Conservation (phyloP, 2,797 vertebrate genomes). For the Leptodactylus fallax region DNA sequence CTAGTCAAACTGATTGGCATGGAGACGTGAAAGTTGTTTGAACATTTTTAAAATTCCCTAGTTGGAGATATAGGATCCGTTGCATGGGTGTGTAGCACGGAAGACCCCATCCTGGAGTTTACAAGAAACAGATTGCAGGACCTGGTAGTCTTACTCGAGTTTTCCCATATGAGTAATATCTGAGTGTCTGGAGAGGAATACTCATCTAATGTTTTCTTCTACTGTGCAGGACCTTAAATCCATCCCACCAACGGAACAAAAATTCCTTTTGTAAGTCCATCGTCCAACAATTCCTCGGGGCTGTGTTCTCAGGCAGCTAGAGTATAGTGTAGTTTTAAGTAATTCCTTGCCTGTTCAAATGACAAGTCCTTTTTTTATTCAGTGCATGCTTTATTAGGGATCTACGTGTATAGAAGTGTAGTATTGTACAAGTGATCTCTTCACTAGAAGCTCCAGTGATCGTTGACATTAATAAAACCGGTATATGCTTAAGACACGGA, state of each 20-base stretch:
- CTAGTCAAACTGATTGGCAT: constrained; percentile 17
- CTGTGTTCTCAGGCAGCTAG: constrained; percentile 22
- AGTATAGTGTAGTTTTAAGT: constrained; percentile 9
- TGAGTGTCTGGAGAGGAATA: not conserved
- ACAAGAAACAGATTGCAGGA: constrained; percentile 50
- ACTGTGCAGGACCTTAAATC: constrained; percentile 34
- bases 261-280: constrained; percentile 12
- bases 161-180: constrained; percentile 41
- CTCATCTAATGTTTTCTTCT: constrained; percentile 27
- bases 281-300: constrained; percentile 33
- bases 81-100: constrained; percentile 9
- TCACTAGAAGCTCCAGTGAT: not conserved
- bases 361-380: not conserved
- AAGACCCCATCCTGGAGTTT: constrained; percentile 36
- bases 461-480: constrained; percentile 42
- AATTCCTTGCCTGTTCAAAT: constrained; percentile 17
- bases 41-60: constrained; percentile 31
- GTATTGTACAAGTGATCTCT: constrained; percentile 13
- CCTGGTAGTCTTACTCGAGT: constrained; percentile 12
- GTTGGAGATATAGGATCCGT: constrained; percentile 1
- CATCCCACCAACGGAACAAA: constrained; percentile 23
- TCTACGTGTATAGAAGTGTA: not conserved
- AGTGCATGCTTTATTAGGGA: constrained; percentile 21
- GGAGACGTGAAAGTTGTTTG: not conserved
- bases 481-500: constrained; percentile 24